Base-by-base conservation (phyloP, 2,888 invertebrate species). In the Apotomis turbidana region DNA sequence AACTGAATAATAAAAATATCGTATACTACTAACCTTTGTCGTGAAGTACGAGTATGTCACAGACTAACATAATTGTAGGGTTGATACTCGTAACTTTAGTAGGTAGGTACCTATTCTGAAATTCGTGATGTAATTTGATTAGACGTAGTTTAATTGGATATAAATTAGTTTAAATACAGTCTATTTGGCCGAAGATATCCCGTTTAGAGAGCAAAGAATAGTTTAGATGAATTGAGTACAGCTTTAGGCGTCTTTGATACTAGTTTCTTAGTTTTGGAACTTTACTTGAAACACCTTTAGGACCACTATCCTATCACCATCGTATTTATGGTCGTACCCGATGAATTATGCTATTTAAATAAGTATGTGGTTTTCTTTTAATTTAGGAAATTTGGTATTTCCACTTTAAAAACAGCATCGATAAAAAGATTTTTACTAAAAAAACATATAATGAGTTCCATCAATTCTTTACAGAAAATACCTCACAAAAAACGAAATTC, bases 151-250 rank as follows among this genome's bases (percentile, higher is more conserved):
- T 68, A 71, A 61, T 74, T 68, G 74, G 74, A 63, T 74, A 77
- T 76, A 74, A 77, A 76, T 78, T 72, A 71, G 70, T 60, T 71
- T 52, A 62, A 73, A 72, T 70, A 68, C 67, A 68, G 71, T 72
- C 74, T 69, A 77, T 78, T 76, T 75, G 68, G 54, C 71, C 62
- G 36, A 10, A 51, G 44, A 68, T 13, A 68, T 61, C 49, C 55
- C 54, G 41, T 60, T 63, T 72, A 27, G 38, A 57, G 10, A 12
- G 52, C 36, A 27, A 27, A 52, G 62, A 58, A 68, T 67, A 67
- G 58, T 64, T 70, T 41, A 71, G 62, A 62, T 62, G 13, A 27
- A 68, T 62, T 58, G 49, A 49, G 12, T 51, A 61, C 1, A 49
- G 44, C 57, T 36, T 57, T 57, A 36, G 57, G 10, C 36, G 4